A percentile compares a stretch with the other conserved stretches of the same genome.
Conservation (phyloP, 2,888 invertebrate genomes). For the Lordiphosa fenestrarum region DNA sequence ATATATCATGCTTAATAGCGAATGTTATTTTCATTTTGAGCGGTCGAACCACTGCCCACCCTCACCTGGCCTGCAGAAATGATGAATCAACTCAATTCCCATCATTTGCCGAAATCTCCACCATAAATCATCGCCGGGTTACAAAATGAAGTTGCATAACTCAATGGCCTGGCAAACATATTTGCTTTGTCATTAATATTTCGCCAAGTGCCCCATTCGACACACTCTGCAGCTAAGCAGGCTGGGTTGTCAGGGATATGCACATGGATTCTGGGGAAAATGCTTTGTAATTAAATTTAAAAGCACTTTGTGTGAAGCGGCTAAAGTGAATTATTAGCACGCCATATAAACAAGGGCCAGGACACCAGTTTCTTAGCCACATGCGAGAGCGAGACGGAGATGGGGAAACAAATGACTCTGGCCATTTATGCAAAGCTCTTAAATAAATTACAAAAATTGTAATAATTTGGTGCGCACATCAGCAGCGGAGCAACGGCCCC, state of each 20-base stretch:
- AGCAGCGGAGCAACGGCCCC: slow-evolving; percentile 24
- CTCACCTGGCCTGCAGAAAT: slow-evolving; percentile 16
- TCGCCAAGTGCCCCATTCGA: slow-evolving; percentile 14
- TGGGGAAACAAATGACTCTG: slow-evolving; percentile 49
- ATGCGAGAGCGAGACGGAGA: slow-evolving; percentile 3
- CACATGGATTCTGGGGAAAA: slow-evolving; percentile 14
- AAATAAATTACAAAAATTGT: slow-evolving; percentile 76
- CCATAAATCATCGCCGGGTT: slow-evolving; percentile 43
- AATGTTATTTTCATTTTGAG: slow-evolving; percentile 60
- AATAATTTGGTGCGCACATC: slow-evolving; percentile 63
- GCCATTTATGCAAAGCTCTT: slow-evolving; percentile 71
- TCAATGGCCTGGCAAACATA: slow-evolving; percentile 39
- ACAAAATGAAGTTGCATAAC: slow-evolving; percentile 41
- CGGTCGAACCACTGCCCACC: slow-evolving; percentile 10
- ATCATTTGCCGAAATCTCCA: slow-evolving; percentile 9
- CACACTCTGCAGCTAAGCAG: slow-evolving; percentile 8
- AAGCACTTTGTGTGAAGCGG: slow-evolving; percentile 37
- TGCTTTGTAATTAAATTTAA: slow-evolving; percentile 58
- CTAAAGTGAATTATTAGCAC: slow-evolving; percentile 40
- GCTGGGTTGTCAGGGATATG: slow-evolving; percentile 18
- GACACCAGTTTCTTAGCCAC: slow-evolving; percentile 34
- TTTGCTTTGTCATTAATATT: slow-evolving; percentile 57
- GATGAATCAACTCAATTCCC: slow-evolving; percentile 50
- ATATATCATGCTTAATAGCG: slow-evolving; percentile 71
- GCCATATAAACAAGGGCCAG: slow-evolving; percentile 29